Evolutionary conservation across 2,113 vertebrate species (phyloP).

Genomic region (Phoxinus phoxinus): DNA sequence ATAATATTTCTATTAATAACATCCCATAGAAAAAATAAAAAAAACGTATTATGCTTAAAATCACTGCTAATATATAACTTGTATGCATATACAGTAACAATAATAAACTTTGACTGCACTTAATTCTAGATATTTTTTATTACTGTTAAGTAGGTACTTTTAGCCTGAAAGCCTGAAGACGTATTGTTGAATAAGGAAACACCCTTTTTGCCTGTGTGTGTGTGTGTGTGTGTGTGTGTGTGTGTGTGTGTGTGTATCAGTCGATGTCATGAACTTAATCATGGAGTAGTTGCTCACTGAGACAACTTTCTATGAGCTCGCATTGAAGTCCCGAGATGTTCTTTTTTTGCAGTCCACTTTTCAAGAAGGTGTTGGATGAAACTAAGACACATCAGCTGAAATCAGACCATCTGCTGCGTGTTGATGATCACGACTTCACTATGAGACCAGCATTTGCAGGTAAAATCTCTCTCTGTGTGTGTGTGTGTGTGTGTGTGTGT

Average conservation of each 20-base stretch:
- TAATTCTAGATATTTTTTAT: not conserved
- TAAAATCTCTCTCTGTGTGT: conserved; percentile 67
- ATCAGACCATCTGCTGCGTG: conserved; percentile 84
- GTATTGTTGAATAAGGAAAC: not conserved
- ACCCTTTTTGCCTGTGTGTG: too few relatives aligned
- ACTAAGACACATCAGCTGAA: conserved; percentile 84
- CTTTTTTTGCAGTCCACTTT: conserved; percentile 78
- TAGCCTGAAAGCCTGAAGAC: not conserved
- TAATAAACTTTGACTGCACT: not conserved
- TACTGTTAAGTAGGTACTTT: not conserved
- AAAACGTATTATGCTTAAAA: not conserved
- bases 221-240: too few relatives aligned
- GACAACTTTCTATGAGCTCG: not conserved
- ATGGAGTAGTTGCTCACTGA: not conserved
- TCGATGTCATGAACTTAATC: too few relatives aligned
- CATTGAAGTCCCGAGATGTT: not conserved
- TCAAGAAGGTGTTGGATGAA: conserved; percentile 83
- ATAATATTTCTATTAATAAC: not conserved
- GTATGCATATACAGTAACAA: not conserved
- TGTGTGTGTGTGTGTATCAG: too few relatives aligned
- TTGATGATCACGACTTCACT: conserved; percentile 92
- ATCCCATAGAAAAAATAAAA: not conserved
- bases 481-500: not conserved
- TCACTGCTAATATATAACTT: not conserved
- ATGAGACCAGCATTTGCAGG: conserved; percentile 96